Percentiles rank a stretch among this genome's conserved stretches.
Evolutionary conservation across 2,797 vertebrate species (phyloP).

Genomic region (Sebastes kiyomatsui): DNA sequence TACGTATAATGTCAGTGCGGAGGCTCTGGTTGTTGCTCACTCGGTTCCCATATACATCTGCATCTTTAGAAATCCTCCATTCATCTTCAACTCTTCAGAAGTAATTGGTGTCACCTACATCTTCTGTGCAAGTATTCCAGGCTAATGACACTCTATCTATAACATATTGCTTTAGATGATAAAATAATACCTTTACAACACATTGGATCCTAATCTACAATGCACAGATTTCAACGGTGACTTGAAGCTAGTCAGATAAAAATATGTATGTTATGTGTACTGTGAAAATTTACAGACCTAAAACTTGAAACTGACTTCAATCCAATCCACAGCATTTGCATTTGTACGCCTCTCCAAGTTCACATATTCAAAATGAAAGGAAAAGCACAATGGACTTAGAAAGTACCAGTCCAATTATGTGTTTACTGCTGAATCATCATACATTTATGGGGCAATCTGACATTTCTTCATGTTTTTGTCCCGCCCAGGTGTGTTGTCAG

Average conservation of each 20-base stretch:
- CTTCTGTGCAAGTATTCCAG: background rate
- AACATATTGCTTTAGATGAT: background rate
- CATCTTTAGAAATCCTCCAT: background rate
- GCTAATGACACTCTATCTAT: background rate
- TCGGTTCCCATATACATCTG: background rate
- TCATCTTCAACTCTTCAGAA: background rate
- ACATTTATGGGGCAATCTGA: slow-evolving; percentile 12
- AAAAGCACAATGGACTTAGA: background rate
- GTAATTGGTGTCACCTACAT: background rate
- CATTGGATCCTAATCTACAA: background rate
- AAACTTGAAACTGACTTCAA: background rate
- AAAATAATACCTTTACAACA: background rate
- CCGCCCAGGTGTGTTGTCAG: background rate
- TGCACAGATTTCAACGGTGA: background rate
- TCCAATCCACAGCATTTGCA: background rate
- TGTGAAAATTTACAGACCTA: background rate
- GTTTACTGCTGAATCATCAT: slow-evolving; percentile 37
- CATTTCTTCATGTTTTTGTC: slow-evolving; percentile 32
- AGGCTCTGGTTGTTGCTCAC: background rate
- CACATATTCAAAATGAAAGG: background rate
- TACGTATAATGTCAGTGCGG: background rate
- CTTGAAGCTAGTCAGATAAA: background rate
- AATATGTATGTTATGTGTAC: too few species aligned
- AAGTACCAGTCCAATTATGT: slow-evolving; percentile 5
- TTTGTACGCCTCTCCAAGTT: background rate